A percentile compares a stretch with the other conserved stretches of the same genome.
phyloP scores from a whole-genome alignment of 2,888 invertebrate genomes.

The Agonopterix alstromeriana region DNA sequence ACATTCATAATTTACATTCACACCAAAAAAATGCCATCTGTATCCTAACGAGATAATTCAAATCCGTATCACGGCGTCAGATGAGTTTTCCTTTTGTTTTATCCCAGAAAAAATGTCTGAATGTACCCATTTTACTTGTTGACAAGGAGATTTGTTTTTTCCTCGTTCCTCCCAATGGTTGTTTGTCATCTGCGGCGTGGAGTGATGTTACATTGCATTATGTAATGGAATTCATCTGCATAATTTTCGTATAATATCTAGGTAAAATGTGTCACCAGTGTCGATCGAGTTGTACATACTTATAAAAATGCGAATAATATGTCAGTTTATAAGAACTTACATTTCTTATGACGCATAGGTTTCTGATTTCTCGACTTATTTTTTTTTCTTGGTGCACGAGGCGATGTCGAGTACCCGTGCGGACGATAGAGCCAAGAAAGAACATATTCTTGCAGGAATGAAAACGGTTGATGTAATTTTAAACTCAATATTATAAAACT shows the following conservation, averaged over 20 bases:
- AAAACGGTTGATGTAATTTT: background rate
- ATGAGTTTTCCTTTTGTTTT: conserved; percentile 41
- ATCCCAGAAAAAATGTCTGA: conserved; percentile 25
- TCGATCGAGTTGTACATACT: too few species aligned
- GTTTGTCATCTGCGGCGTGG: conserved; percentile 41
- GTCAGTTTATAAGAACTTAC: too few species aligned
- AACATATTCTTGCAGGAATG: background rate
- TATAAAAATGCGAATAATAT: background rate
- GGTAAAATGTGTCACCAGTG: background rate
- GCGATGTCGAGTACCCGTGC: too few species aligned
- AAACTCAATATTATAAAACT: too few species aligned
- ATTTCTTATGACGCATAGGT: too few species aligned
- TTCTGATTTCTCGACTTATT: too few species aligned
- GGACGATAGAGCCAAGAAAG: background rate
- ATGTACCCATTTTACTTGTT: conserved; percentile 22
- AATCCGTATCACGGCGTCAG: conserved; percentile 22
- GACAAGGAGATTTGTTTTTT: conserved; percentile 58
- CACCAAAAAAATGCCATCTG: conserved; percentile 1
- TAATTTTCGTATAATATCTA: background rate
- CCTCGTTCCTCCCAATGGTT: conserved; percentile 24
- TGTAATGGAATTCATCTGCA: conserved; percentile 5
- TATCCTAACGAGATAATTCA: conserved; percentile 5
- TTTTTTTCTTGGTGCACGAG: too few species aligned
- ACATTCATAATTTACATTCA: background rate
- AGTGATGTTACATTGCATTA: conserved; percentile 1